Base-by-base conservation (phyloP, 2,888 invertebrate genomes). In the Drosophila cracens region DNA sequence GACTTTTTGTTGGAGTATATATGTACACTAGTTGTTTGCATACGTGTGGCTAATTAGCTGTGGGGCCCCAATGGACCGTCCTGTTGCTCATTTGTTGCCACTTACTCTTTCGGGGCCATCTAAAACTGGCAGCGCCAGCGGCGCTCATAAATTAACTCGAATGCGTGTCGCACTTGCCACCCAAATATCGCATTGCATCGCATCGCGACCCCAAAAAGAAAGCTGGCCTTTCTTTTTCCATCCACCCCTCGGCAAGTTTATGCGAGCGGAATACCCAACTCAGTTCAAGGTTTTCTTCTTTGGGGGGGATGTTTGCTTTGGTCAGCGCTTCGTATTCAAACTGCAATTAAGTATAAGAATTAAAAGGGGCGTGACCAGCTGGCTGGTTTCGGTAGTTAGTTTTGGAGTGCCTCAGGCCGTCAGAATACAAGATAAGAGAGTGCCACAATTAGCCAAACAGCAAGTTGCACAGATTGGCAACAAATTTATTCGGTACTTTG, bases 291-390 rank as follows among this genome's bases (percentile, higher is more conserved):
- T 13, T 46, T 13, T 38, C 8, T 18, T 27, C 21, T 13, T 34
- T 21, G 11, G n/a, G 13, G 13, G 10, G 10, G 2, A 25, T 25
- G 7, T 16, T n/a, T 46, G 63, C 46, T n/a, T 48, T 51, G 74
- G 61, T 53, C 60, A 65, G 53, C 49, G 54, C 29, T 60, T 40
- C 34, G 25, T 64, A 62, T 31, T 76, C 70, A 76, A 84, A 85
- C 71, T 51, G 71, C 82, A 87, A 79, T 87, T 83, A 56, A 29
- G 49, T 57, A 71, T 59, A 68, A 61, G 79, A 79, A 82, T 84
- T 69, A 82, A 68, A 58, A 59, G 54, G 68, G 59, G 65, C 53
- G 56, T 60, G 62, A 31, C 59, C 70, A 70, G 70, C 40, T 68
- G 51, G 38, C 16, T 10, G 57, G 21, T 25, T 34, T 16, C 29